These are phyloP conservation scores for Galagoides demidoff DNA, from an alignment of 2,797 vertebrate species.

Conservation along the genomic window DNA sequence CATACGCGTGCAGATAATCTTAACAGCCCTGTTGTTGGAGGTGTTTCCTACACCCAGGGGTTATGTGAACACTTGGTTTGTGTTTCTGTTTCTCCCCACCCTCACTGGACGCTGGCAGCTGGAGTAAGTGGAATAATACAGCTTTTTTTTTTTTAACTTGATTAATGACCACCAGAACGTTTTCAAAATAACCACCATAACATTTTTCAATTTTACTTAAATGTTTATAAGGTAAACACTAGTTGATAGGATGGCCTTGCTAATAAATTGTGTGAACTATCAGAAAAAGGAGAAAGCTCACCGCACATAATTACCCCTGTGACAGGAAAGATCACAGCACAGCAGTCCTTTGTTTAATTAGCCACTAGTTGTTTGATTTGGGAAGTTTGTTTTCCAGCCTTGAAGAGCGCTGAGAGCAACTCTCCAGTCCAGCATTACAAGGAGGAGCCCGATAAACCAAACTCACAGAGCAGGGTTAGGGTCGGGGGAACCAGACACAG, in stretches of 20 bases:
- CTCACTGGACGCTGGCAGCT: not conserved
- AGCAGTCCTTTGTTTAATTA: no score
- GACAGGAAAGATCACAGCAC: no score
- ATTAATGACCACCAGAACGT: not conserved
- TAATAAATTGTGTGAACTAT: no score
- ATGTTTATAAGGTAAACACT: not conserved
- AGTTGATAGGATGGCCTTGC: not conserved
- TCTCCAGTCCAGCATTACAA: no score
- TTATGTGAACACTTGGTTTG: not conserved
- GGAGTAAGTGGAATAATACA: not conserved
- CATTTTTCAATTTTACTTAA: not conserved
- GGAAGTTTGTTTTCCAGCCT: no score
- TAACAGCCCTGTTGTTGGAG: not conserved
- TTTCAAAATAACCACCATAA: not conserved
- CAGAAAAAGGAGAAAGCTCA: no score
- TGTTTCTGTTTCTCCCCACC: not conserved
- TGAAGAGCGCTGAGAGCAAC: no score
- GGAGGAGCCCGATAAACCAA: no score
- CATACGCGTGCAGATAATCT: not conserved
- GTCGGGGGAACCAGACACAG: no score
- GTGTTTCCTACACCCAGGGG: not conserved
- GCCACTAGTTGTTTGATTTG: no score
- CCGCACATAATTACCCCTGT: no score
- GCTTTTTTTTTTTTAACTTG: not conserved
- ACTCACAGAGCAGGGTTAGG: no score